Percentiles rank a stretch among this genome's conserved stretches.
These are phyloP conservation scores for Centropristis striata DNA, from an alignment of 2,113 vertebrate species.

Conservation along the genomic window DNA sequence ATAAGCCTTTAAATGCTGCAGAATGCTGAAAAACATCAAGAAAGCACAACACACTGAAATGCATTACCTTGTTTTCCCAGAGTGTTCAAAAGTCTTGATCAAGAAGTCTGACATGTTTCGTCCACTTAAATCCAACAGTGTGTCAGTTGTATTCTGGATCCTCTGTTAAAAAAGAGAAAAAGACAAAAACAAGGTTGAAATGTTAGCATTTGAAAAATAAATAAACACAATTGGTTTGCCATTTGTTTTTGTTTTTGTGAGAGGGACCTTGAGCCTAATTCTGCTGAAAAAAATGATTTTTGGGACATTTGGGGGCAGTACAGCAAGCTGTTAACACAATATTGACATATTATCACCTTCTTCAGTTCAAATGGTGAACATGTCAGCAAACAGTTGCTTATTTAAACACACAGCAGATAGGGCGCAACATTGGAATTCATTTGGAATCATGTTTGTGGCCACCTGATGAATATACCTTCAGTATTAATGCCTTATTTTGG, in stretches of 20 bases:
- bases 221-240: background rate
- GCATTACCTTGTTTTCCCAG: constrained; percentile 81
- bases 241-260: background rate
- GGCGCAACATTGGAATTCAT: background rate
- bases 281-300: background rate
- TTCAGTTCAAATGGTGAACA: background rate
- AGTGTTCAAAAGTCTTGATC: constrained; percentile 90
- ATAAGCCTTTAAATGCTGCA: background rate
- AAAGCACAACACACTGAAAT: background rate
- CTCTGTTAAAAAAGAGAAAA: constrained; percentile 69
- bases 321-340: background rate
- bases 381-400: background rate
- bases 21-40: background rate
- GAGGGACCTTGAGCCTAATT: background rate
- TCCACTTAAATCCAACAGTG: constrained; percentile 91
- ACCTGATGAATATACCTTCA: background rate
- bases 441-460: background rate
- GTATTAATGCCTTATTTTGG: background rate
- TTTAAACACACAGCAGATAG: background rate
- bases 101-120: constrained; percentile 95
- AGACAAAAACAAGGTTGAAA: background rate
- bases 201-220: background rate
- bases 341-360: background rate
- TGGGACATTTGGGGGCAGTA: background rate
- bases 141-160: constrained; percentile 88